phyloP scores from a whole-genome alignment of 1,140 invertebrate species.

The Anastatus disparis region DNA sequence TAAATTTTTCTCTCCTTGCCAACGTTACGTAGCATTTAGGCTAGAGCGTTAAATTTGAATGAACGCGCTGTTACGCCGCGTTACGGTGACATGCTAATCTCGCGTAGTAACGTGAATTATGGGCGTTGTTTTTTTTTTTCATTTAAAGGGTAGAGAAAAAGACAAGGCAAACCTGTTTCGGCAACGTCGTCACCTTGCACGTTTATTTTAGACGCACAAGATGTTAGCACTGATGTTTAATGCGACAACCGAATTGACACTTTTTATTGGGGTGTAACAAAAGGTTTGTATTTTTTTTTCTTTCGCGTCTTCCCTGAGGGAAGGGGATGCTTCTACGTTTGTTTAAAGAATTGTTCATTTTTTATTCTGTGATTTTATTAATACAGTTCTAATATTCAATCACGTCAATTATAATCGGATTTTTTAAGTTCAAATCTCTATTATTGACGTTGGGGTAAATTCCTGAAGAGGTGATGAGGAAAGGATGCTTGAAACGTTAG shows the following conservation, averaged over 20 bases:
- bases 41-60: conserved; percentile 39
- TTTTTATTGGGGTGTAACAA: background rate
- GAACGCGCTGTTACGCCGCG: conserved; percentile 21
- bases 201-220: conserved; percentile 6
- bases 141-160: too few species aligned
- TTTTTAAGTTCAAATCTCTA: too few species aligned
- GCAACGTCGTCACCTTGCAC: conserved; percentile 29
- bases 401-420: too few species aligned
- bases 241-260: background rate
- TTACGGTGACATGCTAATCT: conserved; percentile 40
- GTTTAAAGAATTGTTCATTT: background rate
- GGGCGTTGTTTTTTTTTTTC: too few species aligned
- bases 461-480: too few species aligned
- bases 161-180: too few species aligned
- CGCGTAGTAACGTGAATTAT: too few species aligned
- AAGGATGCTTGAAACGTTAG: too few species aligned
- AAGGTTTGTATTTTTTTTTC: background rate
- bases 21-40: conserved; percentile 15
- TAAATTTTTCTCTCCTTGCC: background rate
- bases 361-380: too few species aligned
- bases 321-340: background rate
- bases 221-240: conserved; percentile 16
- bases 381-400: too few species aligned
- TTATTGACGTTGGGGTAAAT: too few species aligned
- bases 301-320: background rate